These are phyloP conservation scores for Prietella phreatophila DNA, from an alignment of 2,113 vertebrate genomes.

Conservation along the genomic window DNA sequence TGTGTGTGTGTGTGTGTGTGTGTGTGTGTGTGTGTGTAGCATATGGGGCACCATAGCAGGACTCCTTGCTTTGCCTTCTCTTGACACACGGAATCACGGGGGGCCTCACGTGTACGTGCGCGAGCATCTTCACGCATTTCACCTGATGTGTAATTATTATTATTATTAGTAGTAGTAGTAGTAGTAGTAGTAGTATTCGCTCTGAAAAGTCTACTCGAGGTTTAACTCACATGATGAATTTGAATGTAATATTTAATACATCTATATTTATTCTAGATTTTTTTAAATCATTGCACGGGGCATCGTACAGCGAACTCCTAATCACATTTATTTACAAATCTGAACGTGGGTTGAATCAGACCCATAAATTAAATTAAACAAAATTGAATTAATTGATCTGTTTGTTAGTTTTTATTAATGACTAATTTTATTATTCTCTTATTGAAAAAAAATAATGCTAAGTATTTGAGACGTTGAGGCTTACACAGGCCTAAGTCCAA, in stretches of 20 bases:
- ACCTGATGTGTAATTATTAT: not conserved
- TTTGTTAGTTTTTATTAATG: not conserved
- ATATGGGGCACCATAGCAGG: not conserved
- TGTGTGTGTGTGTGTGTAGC: not conserved
- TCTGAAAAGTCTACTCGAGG: not conserved
- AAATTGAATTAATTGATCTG: not conserved
- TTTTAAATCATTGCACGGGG: not conserved
- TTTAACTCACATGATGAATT: not conserved
- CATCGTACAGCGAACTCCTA: not conserved
- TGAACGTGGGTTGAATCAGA: not conserved
- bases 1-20: not conserved
- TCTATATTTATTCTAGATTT: too few relatives aligned
- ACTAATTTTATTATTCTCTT: not conserved
- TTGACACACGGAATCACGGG: not conserved
- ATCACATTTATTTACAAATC: not conserved
- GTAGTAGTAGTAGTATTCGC: not conserved
- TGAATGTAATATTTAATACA: not conserved
- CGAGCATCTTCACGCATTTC: not conserved
- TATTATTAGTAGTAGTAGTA: not conserved
- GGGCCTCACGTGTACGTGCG: not conserved
- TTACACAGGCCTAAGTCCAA: not conserved
- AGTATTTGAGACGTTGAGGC: not conserved
- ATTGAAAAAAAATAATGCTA: not conserved
- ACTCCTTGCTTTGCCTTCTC: slow-evolving; percentile 1
- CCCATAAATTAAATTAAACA: too few relatives aligned